Conservation (phyloP, 1,140 invertebrate species). For the Hylyphantes graminicola region DNA sequence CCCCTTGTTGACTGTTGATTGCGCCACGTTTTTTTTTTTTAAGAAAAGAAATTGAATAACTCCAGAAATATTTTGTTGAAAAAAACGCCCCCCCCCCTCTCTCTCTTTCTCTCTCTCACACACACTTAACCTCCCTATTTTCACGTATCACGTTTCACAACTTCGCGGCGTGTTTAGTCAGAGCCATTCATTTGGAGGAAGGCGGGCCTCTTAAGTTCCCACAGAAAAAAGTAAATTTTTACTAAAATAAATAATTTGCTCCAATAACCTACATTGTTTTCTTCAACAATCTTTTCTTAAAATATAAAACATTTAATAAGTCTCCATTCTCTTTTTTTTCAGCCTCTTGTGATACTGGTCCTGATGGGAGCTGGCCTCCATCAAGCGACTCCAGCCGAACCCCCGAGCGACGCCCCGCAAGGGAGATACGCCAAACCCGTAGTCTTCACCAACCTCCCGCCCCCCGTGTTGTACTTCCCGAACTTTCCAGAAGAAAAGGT, state of each 20-base stretch:
- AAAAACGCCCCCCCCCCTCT: too few species aligned
- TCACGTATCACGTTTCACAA: too few species aligned
- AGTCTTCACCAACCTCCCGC: constrained; percentile 69
- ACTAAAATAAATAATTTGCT: not conserved
- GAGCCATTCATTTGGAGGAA: not conserved
- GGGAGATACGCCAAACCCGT: constrained; percentile 68
- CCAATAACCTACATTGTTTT: not conserved
- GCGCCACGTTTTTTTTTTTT: too few species aligned
- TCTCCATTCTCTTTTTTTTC: not conserved
- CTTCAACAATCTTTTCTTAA: not conserved
- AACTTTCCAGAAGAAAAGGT: constrained; percentile 65
- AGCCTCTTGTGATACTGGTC: not conserved
- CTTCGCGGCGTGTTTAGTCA: too few species aligned
- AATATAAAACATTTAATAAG: not conserved
- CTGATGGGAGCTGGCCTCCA: not conserved
- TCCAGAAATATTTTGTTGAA: not conserved
- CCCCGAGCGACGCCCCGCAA: not conserved
- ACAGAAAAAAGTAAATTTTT: not conserved
- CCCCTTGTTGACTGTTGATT: too few species aligned
- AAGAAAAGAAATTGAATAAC: not conserved
- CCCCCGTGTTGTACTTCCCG: constrained; percentile 69
- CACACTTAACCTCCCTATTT: too few species aligned
- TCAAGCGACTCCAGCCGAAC: not conserved
- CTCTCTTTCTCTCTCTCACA: too few species aligned
- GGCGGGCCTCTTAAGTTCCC: not conserved